phyloP scores from a whole-genome alignment of 2,888 invertebrate species.

The Ennomos quercinarius region DNA sequence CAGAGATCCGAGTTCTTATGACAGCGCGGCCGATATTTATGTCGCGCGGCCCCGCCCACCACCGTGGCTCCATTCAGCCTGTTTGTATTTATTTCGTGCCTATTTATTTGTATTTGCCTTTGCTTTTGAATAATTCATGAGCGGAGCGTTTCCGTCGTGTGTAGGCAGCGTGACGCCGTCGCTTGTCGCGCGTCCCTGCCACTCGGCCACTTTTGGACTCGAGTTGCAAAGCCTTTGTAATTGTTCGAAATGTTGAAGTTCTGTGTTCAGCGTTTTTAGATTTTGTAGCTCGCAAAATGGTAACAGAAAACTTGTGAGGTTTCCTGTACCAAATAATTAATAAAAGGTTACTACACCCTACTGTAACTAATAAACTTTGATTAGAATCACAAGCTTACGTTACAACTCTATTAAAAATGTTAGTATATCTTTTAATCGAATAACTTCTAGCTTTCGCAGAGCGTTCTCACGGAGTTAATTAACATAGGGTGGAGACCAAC shows the following conservation, averaged over 20 bases:
- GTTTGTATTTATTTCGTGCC: slow-evolving; percentile 85
- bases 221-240: slow-evolving; percentile 14
- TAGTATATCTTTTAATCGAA: slow-evolving; percentile 34
- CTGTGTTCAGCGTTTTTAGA: too few species aligned
- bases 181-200: slow-evolving; percentile 55
- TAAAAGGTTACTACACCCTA: too few species aligned
- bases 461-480: slow-evolving; percentile 71
- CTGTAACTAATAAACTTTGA: background rate
- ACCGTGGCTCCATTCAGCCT: slow-evolving; percentile 82
- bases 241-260: background rate
- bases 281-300: too few species aligned
- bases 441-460: slow-evolving; percentile 50
- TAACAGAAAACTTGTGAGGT: too few species aligned
- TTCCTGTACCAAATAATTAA: too few species aligned
- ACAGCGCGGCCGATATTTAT: slow-evolving; percentile 82
- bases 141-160: slow-evolving; percentile 82
- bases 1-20: slow-evolving; percentile 76
- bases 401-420: slow-evolving; percentile 37
- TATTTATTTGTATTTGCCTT: slow-evolving; percentile 85
- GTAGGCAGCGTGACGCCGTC: slow-evolving; percentile 84
- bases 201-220: slow-evolving; percentile 51
- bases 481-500: slow-evolving; percentile 67
- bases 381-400: slow-evolving; percentile 14
- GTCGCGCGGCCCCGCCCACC: slow-evolving; percentile 81
- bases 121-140: slow-evolving; percentile 84